Percentiles rank a stretch among this genome's conserved stretches.
phyloP scores from a whole-genome alignment of 92 coral and sea anemone genomes.

The Epizoanthus scotinus region DNA sequence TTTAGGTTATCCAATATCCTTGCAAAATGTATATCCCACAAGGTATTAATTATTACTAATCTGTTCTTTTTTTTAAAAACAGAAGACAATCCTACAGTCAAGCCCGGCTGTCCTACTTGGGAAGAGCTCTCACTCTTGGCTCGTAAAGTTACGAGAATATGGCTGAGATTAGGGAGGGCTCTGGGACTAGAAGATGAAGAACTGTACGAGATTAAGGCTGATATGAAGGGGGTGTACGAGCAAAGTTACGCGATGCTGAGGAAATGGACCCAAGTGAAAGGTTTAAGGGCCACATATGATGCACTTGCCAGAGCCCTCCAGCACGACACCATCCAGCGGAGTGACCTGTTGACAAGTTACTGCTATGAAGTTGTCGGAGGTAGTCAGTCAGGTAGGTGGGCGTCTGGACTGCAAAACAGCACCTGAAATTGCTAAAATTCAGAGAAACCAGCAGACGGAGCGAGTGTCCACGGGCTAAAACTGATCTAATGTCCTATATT shows the following conservation, averaged over 20 bases:
- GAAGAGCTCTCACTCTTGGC: constrained; percentile 48
- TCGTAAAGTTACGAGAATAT: constrained; percentile 27
- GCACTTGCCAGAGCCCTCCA: constrained; percentile 51
- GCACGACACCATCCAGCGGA: constrained; percentile 41
- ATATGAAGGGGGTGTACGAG: constrained; percentile 41
- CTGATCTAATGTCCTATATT: too few species aligned
- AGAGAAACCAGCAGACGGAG: too few species aligned
- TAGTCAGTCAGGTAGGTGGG: too few species aligned
- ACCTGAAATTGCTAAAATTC: too few species aligned
- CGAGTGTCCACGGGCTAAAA: too few species aligned
- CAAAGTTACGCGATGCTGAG: constrained; percentile 53
- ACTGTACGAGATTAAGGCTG: constrained; percentile 52
- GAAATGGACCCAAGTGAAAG: constrained; percentile 53
- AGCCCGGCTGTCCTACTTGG: constrained; percentile 43
- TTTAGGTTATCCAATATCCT: too few species aligned
- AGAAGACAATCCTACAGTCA: constrained; percentile 9
- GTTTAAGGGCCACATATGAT: constrained; percentile 53
- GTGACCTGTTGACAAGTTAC: constrained; percentile 49
- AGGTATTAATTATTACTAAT: too few species aligned
- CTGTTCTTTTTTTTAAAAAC: background rate
- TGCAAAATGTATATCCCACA: too few species aligned
- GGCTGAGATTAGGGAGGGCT: constrained; percentile 58
- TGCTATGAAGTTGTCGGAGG: constrained; percentile 39
- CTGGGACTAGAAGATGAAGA: constrained; percentile 38
- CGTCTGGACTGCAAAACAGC: too few species aligned